Evolutionary conservation across 2,113 vertebrate species (phyloP).

Genomic region (Tachuris rubrigastra): DNA sequence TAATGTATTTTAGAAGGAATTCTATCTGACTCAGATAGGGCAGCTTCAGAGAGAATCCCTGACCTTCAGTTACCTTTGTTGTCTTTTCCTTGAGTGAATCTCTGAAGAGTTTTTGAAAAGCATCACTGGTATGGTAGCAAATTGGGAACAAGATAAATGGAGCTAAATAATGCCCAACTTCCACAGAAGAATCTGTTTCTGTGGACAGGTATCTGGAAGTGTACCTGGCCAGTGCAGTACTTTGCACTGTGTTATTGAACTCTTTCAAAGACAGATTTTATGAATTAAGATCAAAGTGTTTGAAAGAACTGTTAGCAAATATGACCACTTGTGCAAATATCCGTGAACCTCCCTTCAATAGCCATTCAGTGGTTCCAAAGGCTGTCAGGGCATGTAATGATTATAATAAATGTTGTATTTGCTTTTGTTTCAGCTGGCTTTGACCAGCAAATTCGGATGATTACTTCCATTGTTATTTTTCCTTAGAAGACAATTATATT

Average conservation of each 20-base stretch:
- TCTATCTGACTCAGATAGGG: neutral
- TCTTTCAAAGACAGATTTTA: conserved; percentile 55
- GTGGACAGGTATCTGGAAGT: conserved; percentile 8
- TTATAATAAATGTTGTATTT: conserved; percentile 68
- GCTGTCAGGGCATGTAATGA: conserved; percentile 61
- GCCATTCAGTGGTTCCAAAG: conserved; percentile 62
- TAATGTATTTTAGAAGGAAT: neutral
- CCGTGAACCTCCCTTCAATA: conserved; percentile 23
- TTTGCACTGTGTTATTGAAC: conserved; percentile 61
- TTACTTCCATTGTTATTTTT: conserved; percentile 58
- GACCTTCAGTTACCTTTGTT: neutral
- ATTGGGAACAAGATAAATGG: neutral
- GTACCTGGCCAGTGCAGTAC: conserved; percentile 36
- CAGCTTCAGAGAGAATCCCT: neutral
- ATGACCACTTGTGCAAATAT: conserved; percentile 68
- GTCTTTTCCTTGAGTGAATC: neutral
- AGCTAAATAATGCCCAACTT: neutral
- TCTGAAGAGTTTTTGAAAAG: neutral
- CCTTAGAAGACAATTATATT: conserved; percentile 46
- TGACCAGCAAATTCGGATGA: conserved; percentile 35
- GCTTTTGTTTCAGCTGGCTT: conserved; percentile 68
- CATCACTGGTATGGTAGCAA: neutral
- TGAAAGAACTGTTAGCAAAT: conserved; percentile 65
- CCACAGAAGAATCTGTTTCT: neutral
- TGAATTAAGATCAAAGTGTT: conserved; percentile 64